These are phyloP conservation scores for Fringilla coelebs DNA, from an alignment of 2,797 vertebrate genomes.

Conservation along the genomic window DNA sequence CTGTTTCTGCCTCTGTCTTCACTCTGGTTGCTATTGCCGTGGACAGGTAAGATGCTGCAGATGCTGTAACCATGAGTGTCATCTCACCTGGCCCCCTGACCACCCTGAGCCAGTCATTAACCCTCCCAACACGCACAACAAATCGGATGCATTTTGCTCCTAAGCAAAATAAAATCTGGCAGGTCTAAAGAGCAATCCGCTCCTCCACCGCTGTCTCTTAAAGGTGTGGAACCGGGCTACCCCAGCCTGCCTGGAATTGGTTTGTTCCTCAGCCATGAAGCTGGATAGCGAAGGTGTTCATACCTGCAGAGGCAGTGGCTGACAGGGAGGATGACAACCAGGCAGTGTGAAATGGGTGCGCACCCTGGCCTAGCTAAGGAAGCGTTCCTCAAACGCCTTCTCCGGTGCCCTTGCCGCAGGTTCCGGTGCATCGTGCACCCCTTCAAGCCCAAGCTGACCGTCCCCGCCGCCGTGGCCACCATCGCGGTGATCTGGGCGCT, in stretches of 20 bases:
- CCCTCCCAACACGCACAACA: background rate
- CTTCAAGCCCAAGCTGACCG: constrained; percentile 89
- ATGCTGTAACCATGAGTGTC: no score
- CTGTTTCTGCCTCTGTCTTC: constrained; percentile 91
- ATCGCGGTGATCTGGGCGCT: constrained; percentile 87
- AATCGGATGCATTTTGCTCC: background rate
- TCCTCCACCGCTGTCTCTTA: background rate
- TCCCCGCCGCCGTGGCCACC: constrained; percentile 78
- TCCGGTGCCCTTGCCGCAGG: constrained; percentile 69
- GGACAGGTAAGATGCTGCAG: constrained; percentile 81
- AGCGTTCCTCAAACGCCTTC: rapidly evolving
- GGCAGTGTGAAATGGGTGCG: rapidly evolving
- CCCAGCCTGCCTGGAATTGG: background rate
- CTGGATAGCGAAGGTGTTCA: background rate
- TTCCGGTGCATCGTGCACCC: constrained; percentile 89
- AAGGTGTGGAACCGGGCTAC: background rate
- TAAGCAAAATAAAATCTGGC: rapidly evolving
- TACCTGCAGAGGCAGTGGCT: background rate
- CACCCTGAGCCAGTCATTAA: background rate
- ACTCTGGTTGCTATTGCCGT: constrained; percentile 91
- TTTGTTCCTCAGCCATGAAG: background rate
- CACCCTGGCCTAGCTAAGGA: background rate
- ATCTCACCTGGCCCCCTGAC: background rate
- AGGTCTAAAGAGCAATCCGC: background rate
- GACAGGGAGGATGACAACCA: background rate